Conservation (phyloP, 2,113 vertebrate genomes). For the Pelusios castaneus region DNA sequence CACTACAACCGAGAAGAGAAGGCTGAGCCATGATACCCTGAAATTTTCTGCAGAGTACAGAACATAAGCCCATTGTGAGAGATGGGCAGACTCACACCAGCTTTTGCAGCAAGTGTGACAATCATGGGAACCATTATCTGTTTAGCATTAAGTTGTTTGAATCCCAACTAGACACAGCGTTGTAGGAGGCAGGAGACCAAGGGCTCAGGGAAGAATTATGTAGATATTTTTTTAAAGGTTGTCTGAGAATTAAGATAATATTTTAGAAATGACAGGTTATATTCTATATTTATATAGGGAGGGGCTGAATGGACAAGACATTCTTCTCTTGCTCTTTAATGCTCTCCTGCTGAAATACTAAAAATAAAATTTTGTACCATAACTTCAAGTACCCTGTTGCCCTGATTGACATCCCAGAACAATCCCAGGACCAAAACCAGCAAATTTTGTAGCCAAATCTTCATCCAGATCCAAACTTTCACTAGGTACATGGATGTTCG, state of each 20-base stretch:
- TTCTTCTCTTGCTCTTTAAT: slow-evolving; percentile 60
- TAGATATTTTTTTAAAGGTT: slow-evolving; percentile 48
- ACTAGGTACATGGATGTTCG: not conserved
- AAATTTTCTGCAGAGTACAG: not conserved
- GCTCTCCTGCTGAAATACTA: slow-evolving; percentile 65
- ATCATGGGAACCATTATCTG: slow-evolving; percentile 20
- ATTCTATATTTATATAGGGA: slow-evolving; percentile 61
- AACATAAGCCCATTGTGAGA: not conserved
- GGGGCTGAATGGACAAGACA: not conserved
- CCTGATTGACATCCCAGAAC: slow-evolving; percentile 38
- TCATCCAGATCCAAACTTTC: not conserved
- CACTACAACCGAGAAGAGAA: not conserved
- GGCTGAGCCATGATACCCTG: slow-evolving; percentile 35
- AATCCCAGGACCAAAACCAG: not conserved
- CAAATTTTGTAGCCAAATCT: not conserved
- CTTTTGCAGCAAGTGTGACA: slow-evolving; percentile 54
- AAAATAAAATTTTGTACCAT: not conserved
- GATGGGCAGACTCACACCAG: not conserved
- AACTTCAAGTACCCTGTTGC: slow-evolving; percentile 41
- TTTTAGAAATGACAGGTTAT: slow-evolving; percentile 56
- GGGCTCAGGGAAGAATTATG: slow-evolving; percentile 39
- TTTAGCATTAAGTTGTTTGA: not conserved
- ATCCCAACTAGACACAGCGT: slow-evolving; percentile 32
- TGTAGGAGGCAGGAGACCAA: slow-evolving; percentile 45
- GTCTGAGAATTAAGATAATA: slow-evolving; percentile 61